These are phyloP conservation scores for Psilopogon haemacephalus DNA, from an alignment of 2,113 vertebrate genomes.

Conservation along the genomic window DNA sequence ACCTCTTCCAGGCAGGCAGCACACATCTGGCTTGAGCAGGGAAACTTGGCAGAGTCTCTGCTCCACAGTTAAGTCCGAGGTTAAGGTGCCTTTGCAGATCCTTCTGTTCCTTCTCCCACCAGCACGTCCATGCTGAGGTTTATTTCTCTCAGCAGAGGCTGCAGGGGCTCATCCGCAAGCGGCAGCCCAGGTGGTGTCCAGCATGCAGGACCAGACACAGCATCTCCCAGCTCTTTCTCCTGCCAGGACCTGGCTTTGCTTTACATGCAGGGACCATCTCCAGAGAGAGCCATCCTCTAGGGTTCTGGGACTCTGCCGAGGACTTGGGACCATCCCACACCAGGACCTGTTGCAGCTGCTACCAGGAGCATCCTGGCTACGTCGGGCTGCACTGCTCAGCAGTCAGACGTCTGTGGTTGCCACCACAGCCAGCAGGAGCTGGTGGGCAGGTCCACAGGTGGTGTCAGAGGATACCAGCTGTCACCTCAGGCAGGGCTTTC, in stretches of 20 bases:
- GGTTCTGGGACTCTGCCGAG: neutral
- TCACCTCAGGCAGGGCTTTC: neutral
- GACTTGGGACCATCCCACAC: accelerated
- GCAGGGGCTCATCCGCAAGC: neutral
- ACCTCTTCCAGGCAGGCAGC: neutral
- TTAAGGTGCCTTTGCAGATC: neutral
- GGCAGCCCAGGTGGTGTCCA: neutral
- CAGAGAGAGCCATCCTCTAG: neutral
- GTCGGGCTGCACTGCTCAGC: accelerated
- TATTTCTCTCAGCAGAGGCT: neutral
- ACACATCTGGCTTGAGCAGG: neutral
- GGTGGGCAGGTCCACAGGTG: accelerated
- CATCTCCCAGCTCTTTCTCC: neutral
- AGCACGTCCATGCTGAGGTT: neutral
- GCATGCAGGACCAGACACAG: neutral
- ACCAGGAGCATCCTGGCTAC: accelerated
- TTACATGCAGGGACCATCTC: neutral
- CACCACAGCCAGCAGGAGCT: accelerated
- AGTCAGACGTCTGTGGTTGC: accelerated
- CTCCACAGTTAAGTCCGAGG: neutral
- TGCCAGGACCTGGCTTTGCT: neutral
- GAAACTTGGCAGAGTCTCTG: neutral
- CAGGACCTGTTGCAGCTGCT: neutral
- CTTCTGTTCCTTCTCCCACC: neutral
- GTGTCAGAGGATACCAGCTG: accelerated